phyloP scores from a whole-genome alignment of 64 coral and sea anemone genomes.

The Stylophora pistillata region DNA sequence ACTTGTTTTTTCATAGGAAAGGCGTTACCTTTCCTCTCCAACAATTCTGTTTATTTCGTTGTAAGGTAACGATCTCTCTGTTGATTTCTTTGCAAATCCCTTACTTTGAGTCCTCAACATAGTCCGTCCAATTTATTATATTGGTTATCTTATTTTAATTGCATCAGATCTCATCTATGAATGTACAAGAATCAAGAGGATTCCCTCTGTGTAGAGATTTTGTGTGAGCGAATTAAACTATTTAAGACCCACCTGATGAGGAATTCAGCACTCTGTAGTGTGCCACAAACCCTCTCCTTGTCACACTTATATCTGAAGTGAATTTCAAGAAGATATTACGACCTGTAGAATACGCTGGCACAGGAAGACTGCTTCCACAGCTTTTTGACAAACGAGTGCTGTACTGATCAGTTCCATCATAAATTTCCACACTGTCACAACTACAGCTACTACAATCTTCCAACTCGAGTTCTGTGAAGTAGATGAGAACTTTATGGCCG shows the following conservation, averaged over 20 bases:
- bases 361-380: constrained; percentile 3
- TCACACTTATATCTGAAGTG: background rate
- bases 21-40: no score
- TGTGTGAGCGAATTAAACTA: no score
- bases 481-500: background rate
- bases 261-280: background rate
- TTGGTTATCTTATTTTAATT: no score
- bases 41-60: no score
- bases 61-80: no score
- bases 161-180: no score
- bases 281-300: background rate
- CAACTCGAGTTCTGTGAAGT: constrained; percentile 3
- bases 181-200: no score
- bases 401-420: background rate
- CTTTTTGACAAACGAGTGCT: background rate
- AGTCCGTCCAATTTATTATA: no score
- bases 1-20: no score
- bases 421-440: constrained; percentile 21
- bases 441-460: background rate
- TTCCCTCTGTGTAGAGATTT: no score
- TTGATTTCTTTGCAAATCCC: no score
- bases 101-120: no score
- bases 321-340: background rate
- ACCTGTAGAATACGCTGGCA: background rate
- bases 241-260: background rate